A percentile compares a stretch with the other conserved stretches of the same genome.
Conservation (phyloP, 2,797 vertebrate species). For the Neosalanx taihuensis region DNA sequence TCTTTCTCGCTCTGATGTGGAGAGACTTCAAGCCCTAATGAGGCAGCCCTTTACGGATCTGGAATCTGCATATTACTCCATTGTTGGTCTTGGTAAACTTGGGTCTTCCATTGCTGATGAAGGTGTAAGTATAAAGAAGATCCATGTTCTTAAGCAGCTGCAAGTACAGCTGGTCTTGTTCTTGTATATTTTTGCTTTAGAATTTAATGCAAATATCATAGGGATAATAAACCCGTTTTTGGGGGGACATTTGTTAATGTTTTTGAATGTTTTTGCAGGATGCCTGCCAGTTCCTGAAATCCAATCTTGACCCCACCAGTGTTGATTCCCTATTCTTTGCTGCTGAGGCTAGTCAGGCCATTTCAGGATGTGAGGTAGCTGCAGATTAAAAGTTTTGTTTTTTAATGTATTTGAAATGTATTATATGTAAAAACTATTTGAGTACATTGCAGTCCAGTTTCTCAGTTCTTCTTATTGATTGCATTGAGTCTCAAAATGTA, state of each 20-base stretch:
- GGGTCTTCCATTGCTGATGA: constrained; percentile 78
- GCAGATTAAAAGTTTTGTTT: neutral
- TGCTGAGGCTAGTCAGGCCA: constrained; percentile 82
- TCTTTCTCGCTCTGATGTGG: constrained; percentile 81
- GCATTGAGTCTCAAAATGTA: neutral
- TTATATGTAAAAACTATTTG: neutral
- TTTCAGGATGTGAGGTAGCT: constrained; percentile 89
- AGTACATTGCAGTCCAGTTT: too few relatives aligned
- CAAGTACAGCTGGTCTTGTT: too few relatives aligned
- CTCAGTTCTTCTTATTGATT: neutral
- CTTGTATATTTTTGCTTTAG: too few relatives aligned
- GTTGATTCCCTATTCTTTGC: constrained; percentile 93
- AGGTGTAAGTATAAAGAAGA: constrained; percentile 66
- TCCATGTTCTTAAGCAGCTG: neutral
- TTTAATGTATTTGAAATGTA: neutral
- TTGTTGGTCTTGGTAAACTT: constrained; percentile 82
- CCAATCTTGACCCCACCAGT: constrained; percentile 82
- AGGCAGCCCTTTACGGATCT: constrained; percentile 79
- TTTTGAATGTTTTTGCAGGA: constrained; percentile 63
- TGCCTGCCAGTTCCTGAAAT: constrained; percentile 86
- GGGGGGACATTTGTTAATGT: neutral
- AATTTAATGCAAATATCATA: too few relatives aligned
- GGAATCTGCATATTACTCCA: constrained; percentile 84
- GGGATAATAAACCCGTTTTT: neutral
- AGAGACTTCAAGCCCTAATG: constrained; percentile 78